Base-by-base conservation (phyloP, 1,140 invertebrate genomes). In the Amphibalanus amphitrite region DNA sequence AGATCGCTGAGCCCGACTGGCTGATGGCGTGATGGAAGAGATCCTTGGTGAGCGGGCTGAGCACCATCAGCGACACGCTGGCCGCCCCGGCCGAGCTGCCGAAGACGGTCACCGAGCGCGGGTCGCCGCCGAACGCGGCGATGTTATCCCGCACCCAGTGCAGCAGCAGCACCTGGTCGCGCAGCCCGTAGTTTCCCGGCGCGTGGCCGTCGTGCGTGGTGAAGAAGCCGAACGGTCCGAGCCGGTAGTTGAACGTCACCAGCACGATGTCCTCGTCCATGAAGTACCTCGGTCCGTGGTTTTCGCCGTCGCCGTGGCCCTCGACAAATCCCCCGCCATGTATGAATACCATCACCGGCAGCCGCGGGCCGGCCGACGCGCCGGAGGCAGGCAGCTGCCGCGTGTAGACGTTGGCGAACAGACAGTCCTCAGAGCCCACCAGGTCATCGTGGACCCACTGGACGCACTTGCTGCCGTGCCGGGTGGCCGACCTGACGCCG, bases 341-440 rank as follows among this genome's bases (percentile, higher is more conserved):
- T 71, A 96, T 91, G 92, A 92, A 96, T 29, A 96, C 87, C 69
- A 96, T 81, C 68, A 95, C 87, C 0, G 88, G 85, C 38, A 79
- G 33, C 4, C 33, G 4, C 4, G 4, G 4, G 33, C 92, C 72
- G 29, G 69, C 28, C 6, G 69, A 67, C 8, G 33, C 38, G 90
- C 88, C 67, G 89, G 73, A 29, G 68, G 40, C 79, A 10, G 80
- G 77, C 86, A 85, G 88, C 1, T 92, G 92, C 28, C 92, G 91
- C 91, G 91, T 95, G 80, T 94, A 97, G 68, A 97, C 85, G 79
- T 95, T 96, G 75, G 96, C 82, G 79, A 95, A 96, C 0, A 97
- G 82, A 78, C 93, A 97, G 79, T 97, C 93, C 82, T 97, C 93
- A 17, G 90, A 91, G 72, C 93, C 87, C 78, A 91, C 90, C 0